Conservation (phyloP, 2,113 vertebrate genomes). For the Pituophis catenifer region DNA sequence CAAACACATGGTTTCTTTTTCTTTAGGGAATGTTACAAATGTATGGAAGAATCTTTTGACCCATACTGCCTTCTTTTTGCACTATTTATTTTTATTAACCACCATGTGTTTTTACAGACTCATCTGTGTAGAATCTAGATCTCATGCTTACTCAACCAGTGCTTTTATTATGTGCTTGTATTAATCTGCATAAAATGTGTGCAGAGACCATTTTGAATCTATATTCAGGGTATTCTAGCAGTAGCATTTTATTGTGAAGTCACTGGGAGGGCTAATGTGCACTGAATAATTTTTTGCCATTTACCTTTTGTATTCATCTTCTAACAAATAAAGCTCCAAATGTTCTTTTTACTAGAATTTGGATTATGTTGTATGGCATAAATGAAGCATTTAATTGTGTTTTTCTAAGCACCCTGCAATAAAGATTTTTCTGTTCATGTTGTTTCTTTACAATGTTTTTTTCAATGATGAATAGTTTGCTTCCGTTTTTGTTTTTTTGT, state of each 20-base stretch:
- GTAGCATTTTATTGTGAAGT: conserved; percentile 21
- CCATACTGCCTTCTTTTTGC: neutral
- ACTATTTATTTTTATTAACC: neutral
- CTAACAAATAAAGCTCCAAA: conserved; percentile 21
- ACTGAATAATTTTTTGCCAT: neutral
- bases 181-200: neutral
- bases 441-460: conserved; percentile 53
- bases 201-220: conserved; percentile 9
- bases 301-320: conserved; percentile 29
- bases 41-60: neutral
- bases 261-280: neutral
- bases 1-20: accelerated
- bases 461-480: conserved; percentile 38
- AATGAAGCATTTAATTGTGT: conserved; percentile 67
- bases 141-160: neutral
- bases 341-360: conserved; percentile 24
- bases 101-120: neutral
- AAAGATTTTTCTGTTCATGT: conserved; percentile 51
- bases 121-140: conserved; percentile 6
- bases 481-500: neutral
- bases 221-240: neutral
- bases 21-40: accelerated
- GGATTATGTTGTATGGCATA: conserved; percentile 55
- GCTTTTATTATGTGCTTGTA: neutral
- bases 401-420: conserved; percentile 58